Conservation (phyloP, 2,888 invertebrate species). For the Calameuta idolon region DNA sequence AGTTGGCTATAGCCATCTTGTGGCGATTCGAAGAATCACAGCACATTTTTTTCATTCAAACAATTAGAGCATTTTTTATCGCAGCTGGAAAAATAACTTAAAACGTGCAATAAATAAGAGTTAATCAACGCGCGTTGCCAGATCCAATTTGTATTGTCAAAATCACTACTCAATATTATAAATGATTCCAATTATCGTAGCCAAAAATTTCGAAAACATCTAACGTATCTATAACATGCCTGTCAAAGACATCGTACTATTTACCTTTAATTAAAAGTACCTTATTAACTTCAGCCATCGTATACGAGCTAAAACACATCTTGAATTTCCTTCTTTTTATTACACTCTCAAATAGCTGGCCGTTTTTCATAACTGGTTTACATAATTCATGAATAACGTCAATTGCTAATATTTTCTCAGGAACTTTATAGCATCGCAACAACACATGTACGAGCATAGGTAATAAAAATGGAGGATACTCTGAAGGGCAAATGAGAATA, state of each 20-base stretch:
- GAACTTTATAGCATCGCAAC: background rate
- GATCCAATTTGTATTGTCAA: background rate
- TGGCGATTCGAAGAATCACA: background rate
- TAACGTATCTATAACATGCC: background rate
- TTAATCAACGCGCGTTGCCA: background rate
- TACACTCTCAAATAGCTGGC: background rate
- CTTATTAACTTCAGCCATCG: background rate
- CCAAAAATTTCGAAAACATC: background rate
- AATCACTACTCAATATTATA: background rate
- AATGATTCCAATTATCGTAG: background rate
- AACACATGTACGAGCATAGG: background rate
- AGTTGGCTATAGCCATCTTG: background rate
- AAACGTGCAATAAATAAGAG: background rate
- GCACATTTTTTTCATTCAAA: background rate
- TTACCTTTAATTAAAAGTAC: background rate
- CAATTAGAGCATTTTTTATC: background rate
- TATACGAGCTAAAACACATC: background rate
- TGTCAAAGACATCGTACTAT: background rate
- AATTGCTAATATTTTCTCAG: background rate
- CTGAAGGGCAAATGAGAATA: background rate
- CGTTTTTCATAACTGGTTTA: background rate
- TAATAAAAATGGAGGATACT: background rate
- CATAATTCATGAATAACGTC: background rate
- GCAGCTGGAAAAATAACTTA: background rate
- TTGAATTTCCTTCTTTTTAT: background rate